Base-by-base conservation (phyloP, 2,797 vertebrate species). In the Myripristis jacobus region DNA sequence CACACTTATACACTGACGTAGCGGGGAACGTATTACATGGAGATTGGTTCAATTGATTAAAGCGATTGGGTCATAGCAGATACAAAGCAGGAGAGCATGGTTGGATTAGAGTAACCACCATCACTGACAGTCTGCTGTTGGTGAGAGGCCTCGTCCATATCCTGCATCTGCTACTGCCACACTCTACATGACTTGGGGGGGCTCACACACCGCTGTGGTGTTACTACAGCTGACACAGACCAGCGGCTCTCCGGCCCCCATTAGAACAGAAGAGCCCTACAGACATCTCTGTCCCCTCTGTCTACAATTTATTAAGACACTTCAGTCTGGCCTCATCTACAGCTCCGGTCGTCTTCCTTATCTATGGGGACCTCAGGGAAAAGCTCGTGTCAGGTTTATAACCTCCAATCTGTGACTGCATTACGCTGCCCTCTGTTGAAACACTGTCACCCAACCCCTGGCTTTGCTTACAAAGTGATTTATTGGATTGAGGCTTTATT, bases 231-330 rank as follows among this genome's bases (percentile, higher is more conserved):
- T 67, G 83, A 75, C 79, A 83, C 59, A 67, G 19, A 71, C 66
- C 73, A 66, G 66, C 9, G 5, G 53, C 36, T 68, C 64, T 52
- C 44, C 52, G 66, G 22, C 18, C 22, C 50, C 29, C 34, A 22
- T 76, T 59, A 67, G 41, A 67, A 22, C 56, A 71, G 48, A 77
- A 34, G 44, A 81, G 44, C 61, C 74, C 75, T 48, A 34, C 65
- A 83, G 84, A 82, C 56, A 76, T 84, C 64, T 73, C 73, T 46
- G 58, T 22, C 36, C 25, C 64, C 51, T 80, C 36, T 48, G 59
- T 66, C 53, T 36, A 47, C 31, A 75, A 60, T 82, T 55, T 83
- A 80, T 85, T 50, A 71, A 77, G 82, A 77, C 73, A 75, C 75
- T 67, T 54, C 73, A 9, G 73, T 68, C 62, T 44, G 41, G 64